Conservation (phyloP, 1,140 invertebrate genomes). For the Drosophila bocqueti region DNA sequence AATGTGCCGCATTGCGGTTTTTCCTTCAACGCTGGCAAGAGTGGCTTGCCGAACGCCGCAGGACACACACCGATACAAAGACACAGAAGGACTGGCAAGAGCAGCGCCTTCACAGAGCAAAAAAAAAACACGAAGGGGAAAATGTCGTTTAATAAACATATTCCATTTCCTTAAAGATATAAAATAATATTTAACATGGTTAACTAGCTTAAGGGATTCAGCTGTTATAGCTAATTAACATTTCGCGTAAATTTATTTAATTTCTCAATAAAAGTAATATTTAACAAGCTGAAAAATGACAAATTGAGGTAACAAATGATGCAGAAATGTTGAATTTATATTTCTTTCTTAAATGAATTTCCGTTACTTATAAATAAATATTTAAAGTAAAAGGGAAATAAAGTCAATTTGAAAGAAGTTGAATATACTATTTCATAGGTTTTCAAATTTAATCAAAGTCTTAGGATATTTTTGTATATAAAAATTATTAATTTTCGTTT, state of each 20-base stretch:
- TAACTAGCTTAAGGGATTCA: no score
- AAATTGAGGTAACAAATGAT: not conserved
- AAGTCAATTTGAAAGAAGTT: not conserved
- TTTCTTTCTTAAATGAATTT: no score
- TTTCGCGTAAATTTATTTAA: no score
- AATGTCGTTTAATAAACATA: no score
- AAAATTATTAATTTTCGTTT: not conserved
- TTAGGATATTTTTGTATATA: not conserved
- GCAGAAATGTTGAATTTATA: not conserved
- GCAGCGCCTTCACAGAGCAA: constrained; percentile 43
- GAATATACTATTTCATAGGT: not conserved
- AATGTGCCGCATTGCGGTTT: constrained; percentile 82
- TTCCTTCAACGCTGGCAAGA: constrained; percentile 68
- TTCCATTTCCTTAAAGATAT: no score
- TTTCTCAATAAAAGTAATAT: no score
- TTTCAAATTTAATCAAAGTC: no score
- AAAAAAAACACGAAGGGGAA: not conserved
- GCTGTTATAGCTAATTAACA: no score
- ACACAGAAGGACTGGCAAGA: constrained; percentile 45
- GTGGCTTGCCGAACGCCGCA: constrained; percentile 63
- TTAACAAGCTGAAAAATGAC: not conserved
- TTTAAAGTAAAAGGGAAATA: not conserved
- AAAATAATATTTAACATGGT: no score
- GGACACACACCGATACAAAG: constrained; percentile 51
- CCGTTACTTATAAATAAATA: no score